phyloP scores from a whole-genome alignment of 2,113 vertebrate species.

The Chrysemys picta region DNA sequence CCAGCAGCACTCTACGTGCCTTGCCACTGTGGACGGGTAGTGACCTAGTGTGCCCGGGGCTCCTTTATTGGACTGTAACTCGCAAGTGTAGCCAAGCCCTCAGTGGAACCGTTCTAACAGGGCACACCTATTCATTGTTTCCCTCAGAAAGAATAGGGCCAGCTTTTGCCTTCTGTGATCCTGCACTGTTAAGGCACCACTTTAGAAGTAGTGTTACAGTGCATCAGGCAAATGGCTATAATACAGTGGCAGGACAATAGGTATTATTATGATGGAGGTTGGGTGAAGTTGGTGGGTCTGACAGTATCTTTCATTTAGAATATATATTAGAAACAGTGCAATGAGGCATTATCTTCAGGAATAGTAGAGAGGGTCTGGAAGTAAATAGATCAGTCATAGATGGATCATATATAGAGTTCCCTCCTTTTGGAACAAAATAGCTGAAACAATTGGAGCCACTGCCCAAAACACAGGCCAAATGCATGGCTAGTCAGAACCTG shows the following conservation, averaged over 20 bases:
- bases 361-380: not conserved
- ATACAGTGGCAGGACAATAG: not conserved
- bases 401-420: not conserved
- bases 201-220: not conserved
- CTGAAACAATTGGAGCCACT: not conserved
- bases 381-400: not conserved
- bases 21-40: too few relatives aligned
- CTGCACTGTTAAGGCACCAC: not conserved
- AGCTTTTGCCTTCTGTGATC: not conserved
- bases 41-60: too few relatives aligned
- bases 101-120: not conserved
- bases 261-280: not conserved
- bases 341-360: too few relatives aligned
- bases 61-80: too few relatives aligned
- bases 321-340: not conserved
- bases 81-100: too few relatives aligned
- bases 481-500: not conserved
- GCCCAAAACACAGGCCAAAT: not conserved
- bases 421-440: not conserved
- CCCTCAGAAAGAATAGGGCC: not conserved
- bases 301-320: not conserved
- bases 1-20: too few relatives aligned
- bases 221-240: not conserved
- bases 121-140: not conserved
- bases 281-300: not conserved